These are phyloP conservation scores for Stomatorhinus ivindoensis DNA, from an alignment of 2,113 vertebrate species.

Conservation along the genomic window DNA sequence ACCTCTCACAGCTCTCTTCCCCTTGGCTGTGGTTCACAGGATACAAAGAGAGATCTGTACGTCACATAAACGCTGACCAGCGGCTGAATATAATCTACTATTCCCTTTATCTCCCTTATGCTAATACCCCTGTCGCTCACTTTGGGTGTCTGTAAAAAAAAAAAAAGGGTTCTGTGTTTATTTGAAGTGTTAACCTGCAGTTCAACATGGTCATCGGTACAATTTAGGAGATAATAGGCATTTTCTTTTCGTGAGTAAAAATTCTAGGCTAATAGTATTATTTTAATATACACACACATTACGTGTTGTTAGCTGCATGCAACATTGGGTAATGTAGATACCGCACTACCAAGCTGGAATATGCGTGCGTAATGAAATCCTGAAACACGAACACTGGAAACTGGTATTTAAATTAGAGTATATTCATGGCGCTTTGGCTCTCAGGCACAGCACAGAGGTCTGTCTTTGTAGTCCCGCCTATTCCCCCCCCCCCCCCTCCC, in stretches of 20 bases:
- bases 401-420: neutral
- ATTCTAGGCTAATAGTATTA: neutral
- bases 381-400: neutral
- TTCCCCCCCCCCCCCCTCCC: too few relatives aligned
- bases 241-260: neutral
- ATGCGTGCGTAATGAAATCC: neutral
- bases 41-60: neutral
- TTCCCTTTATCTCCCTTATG: neutral
- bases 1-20: too few relatives aligned
- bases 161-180: neutral
- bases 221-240: neutral
- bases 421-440: neutral
- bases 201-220: neutral
- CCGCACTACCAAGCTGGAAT: neutral
- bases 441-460: neutral
- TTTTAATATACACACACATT: neutral
- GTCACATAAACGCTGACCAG: neutral
- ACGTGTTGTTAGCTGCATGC: neutral
- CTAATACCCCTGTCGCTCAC: neutral
- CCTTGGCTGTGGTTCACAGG: neutral
- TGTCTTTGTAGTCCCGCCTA: slow-evolving; percentile 22
- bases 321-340: neutral
- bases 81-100: neutral
- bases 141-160: neutral
- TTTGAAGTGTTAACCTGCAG: neutral